Evolutionary conservation across 2,888 invertebrate species (phyloP).

Genomic region (Pristionchus arcanus): DNA sequence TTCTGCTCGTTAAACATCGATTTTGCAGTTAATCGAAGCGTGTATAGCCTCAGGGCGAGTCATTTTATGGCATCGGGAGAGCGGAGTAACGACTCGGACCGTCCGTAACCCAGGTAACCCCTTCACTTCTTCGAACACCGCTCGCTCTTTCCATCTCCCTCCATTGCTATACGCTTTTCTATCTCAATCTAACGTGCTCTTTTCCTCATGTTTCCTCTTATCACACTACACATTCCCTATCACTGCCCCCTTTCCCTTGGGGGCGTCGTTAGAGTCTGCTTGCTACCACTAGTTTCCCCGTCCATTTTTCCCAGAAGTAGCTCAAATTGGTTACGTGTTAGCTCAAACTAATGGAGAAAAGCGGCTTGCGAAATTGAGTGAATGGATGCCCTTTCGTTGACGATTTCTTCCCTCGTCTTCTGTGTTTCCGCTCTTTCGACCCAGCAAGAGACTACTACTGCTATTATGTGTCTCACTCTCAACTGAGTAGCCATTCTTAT

Average conservation of each 20-base stretch:
- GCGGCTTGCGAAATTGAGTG: conserved; percentile 1
- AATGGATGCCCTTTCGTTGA: conserved; percentile 33
- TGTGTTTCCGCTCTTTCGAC: neutral
- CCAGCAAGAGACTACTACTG: neutral
- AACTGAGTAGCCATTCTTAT: conserved; percentile 16
- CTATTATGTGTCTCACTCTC: neutral
- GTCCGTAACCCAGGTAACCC: conserved; percentile 48
- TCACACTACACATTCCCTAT: conserved; percentile 33
- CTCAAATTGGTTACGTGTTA: neutral
- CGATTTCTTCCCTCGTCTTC: conserved; percentile 21
- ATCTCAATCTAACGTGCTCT: neutral
- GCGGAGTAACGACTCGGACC: conserved; percentile 17
- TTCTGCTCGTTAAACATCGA: neutral
- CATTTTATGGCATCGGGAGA: conserved; percentile 9
- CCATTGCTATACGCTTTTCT: conserved; percentile 16
- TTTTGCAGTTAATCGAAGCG: conserved; percentile 25
- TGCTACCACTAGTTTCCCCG: neutral
- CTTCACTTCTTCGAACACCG: conserved; percentile 13
- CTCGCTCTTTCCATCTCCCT: neutral
- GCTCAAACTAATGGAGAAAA: neutral
- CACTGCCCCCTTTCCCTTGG: neutral
- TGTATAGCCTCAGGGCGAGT: conserved; percentile 3
- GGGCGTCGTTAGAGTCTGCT: neutral
- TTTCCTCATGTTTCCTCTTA: conserved; percentile 28
- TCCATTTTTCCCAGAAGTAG: conserved; percentile 4